A percentile compares a stretch with the other conserved stretches of the same genome.
Evolutionary conservation across 1,140 invertebrate genomes (phyloP).

Genomic region (Spodoptera litura): DNA sequence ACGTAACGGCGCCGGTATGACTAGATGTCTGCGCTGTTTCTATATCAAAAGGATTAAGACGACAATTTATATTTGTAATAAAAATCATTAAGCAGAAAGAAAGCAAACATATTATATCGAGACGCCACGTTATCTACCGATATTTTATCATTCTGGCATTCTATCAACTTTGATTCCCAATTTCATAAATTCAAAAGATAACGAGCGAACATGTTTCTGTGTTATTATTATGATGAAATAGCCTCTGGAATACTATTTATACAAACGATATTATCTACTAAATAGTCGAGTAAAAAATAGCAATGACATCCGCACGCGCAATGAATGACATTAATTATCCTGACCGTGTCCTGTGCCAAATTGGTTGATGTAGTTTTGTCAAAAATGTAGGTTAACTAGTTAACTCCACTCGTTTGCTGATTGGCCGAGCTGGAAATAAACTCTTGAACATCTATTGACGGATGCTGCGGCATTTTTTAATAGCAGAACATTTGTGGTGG

Average conservation of each 20-base stretch:
- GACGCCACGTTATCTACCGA: too few species aligned
- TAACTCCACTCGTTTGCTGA: constrained; percentile 20
- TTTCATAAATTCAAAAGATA: not conserved
- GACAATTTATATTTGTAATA: too few species aligned
- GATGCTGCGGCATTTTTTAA: constrained; percentile 27
- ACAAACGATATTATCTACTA: constrained; percentile 4
- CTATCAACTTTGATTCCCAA: constrained; percentile 2
- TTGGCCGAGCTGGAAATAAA: constrained; percentile 33
- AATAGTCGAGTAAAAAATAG: constrained; percentile 44
- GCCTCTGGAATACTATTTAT: constrained; percentile 5
- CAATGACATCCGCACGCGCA: constrained; percentile 36
- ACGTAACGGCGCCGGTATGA: too few species aligned
- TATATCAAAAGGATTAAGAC: too few species aligned
- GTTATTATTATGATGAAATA: not conserved
- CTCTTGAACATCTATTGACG: constrained; percentile 3
- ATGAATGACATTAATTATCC: constrained; percentile 51
- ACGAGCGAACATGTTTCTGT: too few species aligned
- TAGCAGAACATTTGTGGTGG: not conserved
- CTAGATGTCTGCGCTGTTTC: too few species aligned
- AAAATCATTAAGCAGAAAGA: too few species aligned
- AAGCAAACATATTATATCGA: too few species aligned
- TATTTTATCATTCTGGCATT: not conserved
- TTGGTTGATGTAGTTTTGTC: constrained; percentile 50
- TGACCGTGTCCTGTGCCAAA: constrained; percentile 51
- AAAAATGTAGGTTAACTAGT: constrained; percentile 49